Evolutionary conservation across 1,140 invertebrate genomes (phyloP), one percentile per base, ranked within the genome.

Genomic region (Diprion similis): DNA sequence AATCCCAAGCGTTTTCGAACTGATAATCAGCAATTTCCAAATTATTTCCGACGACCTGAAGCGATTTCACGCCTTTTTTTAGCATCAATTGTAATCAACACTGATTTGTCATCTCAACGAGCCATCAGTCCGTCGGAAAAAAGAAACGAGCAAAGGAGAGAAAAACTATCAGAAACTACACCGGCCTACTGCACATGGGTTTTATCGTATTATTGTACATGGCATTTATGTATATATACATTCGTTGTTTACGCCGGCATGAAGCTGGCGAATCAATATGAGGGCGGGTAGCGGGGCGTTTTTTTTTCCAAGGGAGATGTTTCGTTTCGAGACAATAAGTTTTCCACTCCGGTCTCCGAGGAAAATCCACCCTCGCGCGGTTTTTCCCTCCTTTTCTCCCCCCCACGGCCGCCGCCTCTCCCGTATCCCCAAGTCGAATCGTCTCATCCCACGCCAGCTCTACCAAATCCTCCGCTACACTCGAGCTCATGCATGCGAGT

Each of bases 241-340:
- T 78, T 73, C 75, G 76, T 77, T 78, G 79, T 78, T 78, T 74
- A 75, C 78, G 77, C 73, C 75, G 80, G 80, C 78, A 84, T 84
- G 81, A 17, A 13, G 79, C 81, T 73, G 80, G 78, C 78, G 82
- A 85, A 86, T 86, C 84, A 82, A 86, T 85, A 85, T 78, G 80
- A 80, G 76, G 76, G 73, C 75, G 77, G 68, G 71, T 78, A 73
- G 66, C 66, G 79, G 76, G 81, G 80, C 24, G 1, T 24, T 24
- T 37, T 37, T 37, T 37, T 3, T 37, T 3, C 24, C 24, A 83
- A 86, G 84, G 85, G 82, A 83, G 85, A 85, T 86, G 85, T 87
- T 86, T 86, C 85, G 85, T 85, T 85, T 81, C 79, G 78, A 80
- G 78, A 73, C 78, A 73, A 77, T 78, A 76, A 76, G 79, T 80